Base-by-base conservation (phyloP, 2,113 vertebrate species). In the Cynopterus brachyotis region DNA sequence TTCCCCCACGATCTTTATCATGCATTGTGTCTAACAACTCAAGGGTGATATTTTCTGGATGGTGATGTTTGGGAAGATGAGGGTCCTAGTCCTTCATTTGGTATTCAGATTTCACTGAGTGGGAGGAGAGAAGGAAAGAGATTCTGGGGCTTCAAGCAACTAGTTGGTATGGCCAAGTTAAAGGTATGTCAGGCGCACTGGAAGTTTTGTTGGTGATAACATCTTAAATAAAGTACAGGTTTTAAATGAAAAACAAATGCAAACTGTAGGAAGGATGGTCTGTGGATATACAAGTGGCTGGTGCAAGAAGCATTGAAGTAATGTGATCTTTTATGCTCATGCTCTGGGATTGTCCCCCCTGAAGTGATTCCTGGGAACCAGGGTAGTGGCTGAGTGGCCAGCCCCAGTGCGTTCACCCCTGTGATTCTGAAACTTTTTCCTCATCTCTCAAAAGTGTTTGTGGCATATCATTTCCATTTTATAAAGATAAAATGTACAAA, bases 11-110 rank as follows among this genome's bases (percentile, higher is more conserved):
- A 93, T 89, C 94, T 96, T 67, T 37, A 22, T n/a, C 60, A 94
- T 93, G 89, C 69, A 96, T 96, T 87, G 81, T 92, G 80, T 95
- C 96, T 97, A 96, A 97, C 94, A 97, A 67, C 70, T 79, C 80
- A 85, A 94, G 82, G 82, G 42, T 79, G 95, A 95, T 73, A 57
- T 12, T 72, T 96, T 94, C 93, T 97, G 53, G 64, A 94, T 96
- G 81, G 92, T 89, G 91, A 55, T 73, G 91, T 72, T 94, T 95
- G 88, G 93, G 95, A 73, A 96, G 96, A 59, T 69, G 64, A 28
- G 10, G 28, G 8, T 28, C 57, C 2, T 13, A 88, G 59, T 73
- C 42, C 42, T 75, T 95, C 30, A 10, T 76, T 20, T 66, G 45
- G 12, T 50, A 16, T n/a, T 91, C 16, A 8, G 76, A 69, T 89